These are phyloP conservation scores for Lagria hirta DNA, from an alignment of 2,888 invertebrate genomes.

Conservation along the genomic window DNA sequence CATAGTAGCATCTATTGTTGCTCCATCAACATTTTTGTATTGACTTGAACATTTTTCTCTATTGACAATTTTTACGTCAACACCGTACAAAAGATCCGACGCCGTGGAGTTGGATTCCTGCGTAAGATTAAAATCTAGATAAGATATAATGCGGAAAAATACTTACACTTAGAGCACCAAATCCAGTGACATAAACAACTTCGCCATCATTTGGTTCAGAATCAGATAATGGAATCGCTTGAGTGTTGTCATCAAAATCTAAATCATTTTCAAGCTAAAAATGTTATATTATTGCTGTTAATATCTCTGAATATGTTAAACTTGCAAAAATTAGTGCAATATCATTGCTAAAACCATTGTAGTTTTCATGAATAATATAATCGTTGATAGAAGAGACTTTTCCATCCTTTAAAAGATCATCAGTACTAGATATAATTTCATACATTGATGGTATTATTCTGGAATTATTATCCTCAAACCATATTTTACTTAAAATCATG, in stretches of 20 bases:
- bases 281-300: neutral
- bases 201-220: conserved; percentile 15
- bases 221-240: conserved; percentile 12
- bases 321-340: conserved; percentile 19
- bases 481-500: no score
- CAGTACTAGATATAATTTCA: conserved; percentile 17
- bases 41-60: conserved; percentile 8
- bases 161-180: conserved; percentile 22
- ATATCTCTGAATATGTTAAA: neutral
- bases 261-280: conserved; percentile 5
- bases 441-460: conserved; percentile 18
- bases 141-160: neutral
- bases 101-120: conserved; percentile 7
- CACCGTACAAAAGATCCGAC: conserved; percentile 7
- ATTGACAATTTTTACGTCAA: conserved; percentile 11
- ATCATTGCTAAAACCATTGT: conserved; percentile 11
- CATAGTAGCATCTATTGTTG: conserved; percentile 21
- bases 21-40: conserved; percentile 10
- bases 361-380: conserved; percentile 18
- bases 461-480: conserved; percentile 4
- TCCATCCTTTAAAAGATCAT: conserved; percentile 3
- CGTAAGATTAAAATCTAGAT: neutral
- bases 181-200: conserved; percentile 21
- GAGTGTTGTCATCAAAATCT: conserved; percentile 7
- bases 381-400: conserved; percentile 4